Conservation (phyloP, 2,113 vertebrate species). For the Cavia porcellus region DNA sequence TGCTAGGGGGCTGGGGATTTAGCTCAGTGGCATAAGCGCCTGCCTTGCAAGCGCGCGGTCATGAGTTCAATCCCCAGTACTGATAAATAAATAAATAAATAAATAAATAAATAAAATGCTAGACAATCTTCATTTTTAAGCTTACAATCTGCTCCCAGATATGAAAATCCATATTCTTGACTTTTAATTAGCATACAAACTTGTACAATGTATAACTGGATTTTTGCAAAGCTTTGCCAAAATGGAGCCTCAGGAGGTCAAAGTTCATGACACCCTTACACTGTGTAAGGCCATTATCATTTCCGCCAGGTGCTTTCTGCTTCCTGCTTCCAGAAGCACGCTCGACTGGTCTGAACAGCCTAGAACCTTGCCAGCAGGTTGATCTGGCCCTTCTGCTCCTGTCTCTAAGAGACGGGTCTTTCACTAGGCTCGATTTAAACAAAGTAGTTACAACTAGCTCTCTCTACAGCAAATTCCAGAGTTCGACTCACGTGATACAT, state of each 20-base stretch:
- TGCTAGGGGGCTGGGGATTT: background rate
- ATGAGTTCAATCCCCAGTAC: no score
- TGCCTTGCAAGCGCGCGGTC: no score
- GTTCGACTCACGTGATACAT: background rate
- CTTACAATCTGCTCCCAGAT: background rate
- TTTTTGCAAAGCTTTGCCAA: slow-evolving; percentile 34
- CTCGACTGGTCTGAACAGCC: slow-evolving; percentile 48
- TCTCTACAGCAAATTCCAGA: slow-evolving; percentile 12
- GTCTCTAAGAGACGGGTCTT: background rate
- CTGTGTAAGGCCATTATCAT: background rate
- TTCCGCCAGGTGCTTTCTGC: background rate
- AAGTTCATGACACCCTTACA: background rate
- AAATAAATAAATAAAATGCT: background rate
- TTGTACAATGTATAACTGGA: background rate
- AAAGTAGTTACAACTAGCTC: background rate
- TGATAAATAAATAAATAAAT: no score
- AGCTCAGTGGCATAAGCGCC: no score
- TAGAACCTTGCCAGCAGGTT: background rate
- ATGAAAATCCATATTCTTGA: slow-evolving; percentile 28
- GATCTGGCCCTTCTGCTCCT: background rate
- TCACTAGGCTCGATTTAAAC: background rate
- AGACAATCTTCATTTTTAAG: slow-evolving; percentile 8
- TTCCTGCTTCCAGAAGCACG: background rate
- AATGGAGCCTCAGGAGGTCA: background rate
- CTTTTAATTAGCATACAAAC: background rate